Conservation (phyloP, 2,888 invertebrate genomes). For the Limnephilus lunatus region DNA sequence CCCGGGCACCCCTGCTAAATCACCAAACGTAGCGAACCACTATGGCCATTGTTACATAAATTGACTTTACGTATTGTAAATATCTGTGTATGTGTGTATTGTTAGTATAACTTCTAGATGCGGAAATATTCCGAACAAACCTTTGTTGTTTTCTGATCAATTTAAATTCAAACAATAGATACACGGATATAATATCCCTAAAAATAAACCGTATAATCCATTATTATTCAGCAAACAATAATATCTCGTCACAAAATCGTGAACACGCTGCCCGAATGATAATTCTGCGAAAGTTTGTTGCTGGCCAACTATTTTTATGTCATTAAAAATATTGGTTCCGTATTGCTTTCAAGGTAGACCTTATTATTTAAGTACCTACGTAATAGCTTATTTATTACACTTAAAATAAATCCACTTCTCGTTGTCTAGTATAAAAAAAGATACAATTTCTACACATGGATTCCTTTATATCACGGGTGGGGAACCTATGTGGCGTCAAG, state of each 20-base stretch:
- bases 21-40: too few species aligned
- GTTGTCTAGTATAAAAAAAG: too few species aligned
- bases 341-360: background rate
- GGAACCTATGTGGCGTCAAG: too few species aligned
- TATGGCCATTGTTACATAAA: too few species aligned
- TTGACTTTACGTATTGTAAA: too few species aligned
- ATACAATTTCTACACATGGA: too few species aligned
- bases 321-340: background rate
- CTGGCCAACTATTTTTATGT: background rate
- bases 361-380: background rate
- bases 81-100: too few species aligned
- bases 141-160: background rate
- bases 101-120: background rate
- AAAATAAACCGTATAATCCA: conserved; percentile 12
- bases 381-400: too few species aligned
- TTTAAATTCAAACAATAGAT: background rate
- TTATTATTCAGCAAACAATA: conserved; percentile 3
- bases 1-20: too few species aligned
- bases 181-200: background rate
- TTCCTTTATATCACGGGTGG: too few species aligned
- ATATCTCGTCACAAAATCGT: background rate
- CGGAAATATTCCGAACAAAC: background rate
- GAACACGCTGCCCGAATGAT: conserved; percentile 13
- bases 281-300: background rate
- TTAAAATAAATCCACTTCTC: too few species aligned